These are phyloP conservation scores for Carollia perspicillata DNA, from an alignment of 2,113 vertebrate genomes.

Conservation along the genomic window DNA sequence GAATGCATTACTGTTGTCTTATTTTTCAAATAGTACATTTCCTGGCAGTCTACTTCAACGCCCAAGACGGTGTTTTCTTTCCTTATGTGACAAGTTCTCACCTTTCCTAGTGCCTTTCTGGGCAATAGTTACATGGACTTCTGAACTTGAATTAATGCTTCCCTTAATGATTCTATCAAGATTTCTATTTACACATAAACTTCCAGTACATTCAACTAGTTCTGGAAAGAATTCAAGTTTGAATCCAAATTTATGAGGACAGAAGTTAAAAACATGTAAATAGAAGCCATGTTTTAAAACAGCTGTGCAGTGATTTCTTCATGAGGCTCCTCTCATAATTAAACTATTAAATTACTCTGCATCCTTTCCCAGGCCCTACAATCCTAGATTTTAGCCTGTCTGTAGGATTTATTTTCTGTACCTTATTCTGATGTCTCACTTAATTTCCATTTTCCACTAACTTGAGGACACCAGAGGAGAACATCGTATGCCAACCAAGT, in stretches of 20 bases:
- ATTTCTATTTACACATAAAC: background rate
- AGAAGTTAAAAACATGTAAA: conserved; percentile 15
- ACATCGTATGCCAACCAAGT: background rate
- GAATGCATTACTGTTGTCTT: background rate
- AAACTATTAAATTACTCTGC: background rate
- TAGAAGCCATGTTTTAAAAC: background rate
- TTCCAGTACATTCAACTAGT: background rate
- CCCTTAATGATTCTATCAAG: background rate
- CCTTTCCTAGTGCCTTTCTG: background rate
- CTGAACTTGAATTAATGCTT: background rate
- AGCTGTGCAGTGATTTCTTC: background rate
- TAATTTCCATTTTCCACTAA: conserved; percentile 7
- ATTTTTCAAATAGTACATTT: background rate
- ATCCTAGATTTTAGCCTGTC: background rate
- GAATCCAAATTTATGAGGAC: background rate
- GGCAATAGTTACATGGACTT: background rate
- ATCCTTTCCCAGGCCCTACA: background rate
- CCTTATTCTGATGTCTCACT: background rate
- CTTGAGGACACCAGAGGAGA: background rate
- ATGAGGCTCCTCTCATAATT: background rate
- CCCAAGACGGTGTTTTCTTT: background rate
- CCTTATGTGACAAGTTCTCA: background rate
- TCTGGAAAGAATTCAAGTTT: conserved; percentile 18
- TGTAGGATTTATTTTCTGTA: conserved; percentile 18
- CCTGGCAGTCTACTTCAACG: background rate